phyloP scores from a whole-genome alignment of 2,113 vertebrate genomes.

The Rhizomys pruinosus region DNA sequence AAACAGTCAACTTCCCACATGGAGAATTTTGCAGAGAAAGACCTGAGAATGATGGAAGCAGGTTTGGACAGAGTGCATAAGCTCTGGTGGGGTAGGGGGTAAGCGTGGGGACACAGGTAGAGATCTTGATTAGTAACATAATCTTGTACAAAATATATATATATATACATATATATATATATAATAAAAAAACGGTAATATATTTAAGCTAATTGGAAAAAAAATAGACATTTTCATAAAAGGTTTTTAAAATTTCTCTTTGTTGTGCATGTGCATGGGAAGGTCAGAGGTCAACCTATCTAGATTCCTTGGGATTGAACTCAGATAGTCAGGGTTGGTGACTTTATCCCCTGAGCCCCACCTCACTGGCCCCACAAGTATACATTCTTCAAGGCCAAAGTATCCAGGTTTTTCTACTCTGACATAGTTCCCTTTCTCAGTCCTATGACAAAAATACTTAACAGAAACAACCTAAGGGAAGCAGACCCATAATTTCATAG shows the following conservation, averaged over 20 bases:
- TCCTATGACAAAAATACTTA: neutral
- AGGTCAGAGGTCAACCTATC: neutral
- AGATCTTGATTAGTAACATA: too few relatives aligned
- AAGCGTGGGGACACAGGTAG: too few relatives aligned
- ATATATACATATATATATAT: too few relatives aligned
- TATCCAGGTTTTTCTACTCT: constrained; percentile 36
- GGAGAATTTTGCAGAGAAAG: too few relatives aligned
- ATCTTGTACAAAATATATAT: too few relatives aligned
- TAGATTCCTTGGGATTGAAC: neutral
- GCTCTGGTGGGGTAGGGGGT: too few relatives aligned
- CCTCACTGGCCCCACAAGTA: neutral
- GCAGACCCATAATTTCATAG: neutral
- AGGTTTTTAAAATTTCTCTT: neutral
- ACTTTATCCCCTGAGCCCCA: neutral
- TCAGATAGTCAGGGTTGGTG: neutral
- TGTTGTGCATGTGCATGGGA: neutral
- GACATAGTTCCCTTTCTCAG: neutral
- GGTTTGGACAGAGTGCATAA: too few relatives aligned
- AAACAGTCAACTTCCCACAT: too few relatives aligned
- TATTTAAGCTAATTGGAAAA: too few relatives aligned
- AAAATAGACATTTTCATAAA: neutral
- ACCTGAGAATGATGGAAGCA: too few relatives aligned
- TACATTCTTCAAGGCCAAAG: constrained; percentile 26
- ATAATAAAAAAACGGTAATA: too few relatives aligned
- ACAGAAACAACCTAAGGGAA: too few relatives aligned